phyloP scores from a whole-genome alignment of 2,113 vertebrate species.

The Anser cygnoides region DNA sequence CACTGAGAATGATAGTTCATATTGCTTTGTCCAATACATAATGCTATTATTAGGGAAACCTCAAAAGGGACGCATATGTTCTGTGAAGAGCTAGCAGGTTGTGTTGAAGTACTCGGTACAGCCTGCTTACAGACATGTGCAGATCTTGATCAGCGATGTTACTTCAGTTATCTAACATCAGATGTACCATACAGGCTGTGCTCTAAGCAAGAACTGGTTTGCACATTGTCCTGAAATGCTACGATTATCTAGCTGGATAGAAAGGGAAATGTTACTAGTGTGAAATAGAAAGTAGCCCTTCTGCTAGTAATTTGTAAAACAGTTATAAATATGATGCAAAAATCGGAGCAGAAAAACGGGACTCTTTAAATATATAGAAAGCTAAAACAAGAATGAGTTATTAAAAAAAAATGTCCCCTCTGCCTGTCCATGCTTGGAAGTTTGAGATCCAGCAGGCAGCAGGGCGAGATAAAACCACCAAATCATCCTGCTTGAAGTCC shows the following conservation, averaged over 20 bases:
- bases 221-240: background rate
- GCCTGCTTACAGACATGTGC: background rate
- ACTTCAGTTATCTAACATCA: background rate
- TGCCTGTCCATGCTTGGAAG: background rate
- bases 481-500: background rate
- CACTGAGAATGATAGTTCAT: background rate
- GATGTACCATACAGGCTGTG: background rate
- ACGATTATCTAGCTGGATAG: background rate
- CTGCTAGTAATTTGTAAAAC: background rate
- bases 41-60: background rate
- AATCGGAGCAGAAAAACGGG: background rate
- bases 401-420: background rate
- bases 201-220: background rate
- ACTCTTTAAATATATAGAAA: background rate
- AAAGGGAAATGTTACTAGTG: background rate
- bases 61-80: accelerated
- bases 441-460: background rate
- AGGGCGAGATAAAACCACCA: background rate
- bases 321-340: background rate
- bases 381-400: background rate
- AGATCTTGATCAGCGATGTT: background rate
- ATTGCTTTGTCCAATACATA: background rate
- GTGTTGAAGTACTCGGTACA: background rate
- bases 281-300: background rate
- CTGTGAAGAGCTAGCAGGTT: background rate